Evolutionary conservation across 2,797 vertebrate species (phyloP), one percentile per base, ranked within the genome.

Genomic region (Holocentrus rufus): DNA sequence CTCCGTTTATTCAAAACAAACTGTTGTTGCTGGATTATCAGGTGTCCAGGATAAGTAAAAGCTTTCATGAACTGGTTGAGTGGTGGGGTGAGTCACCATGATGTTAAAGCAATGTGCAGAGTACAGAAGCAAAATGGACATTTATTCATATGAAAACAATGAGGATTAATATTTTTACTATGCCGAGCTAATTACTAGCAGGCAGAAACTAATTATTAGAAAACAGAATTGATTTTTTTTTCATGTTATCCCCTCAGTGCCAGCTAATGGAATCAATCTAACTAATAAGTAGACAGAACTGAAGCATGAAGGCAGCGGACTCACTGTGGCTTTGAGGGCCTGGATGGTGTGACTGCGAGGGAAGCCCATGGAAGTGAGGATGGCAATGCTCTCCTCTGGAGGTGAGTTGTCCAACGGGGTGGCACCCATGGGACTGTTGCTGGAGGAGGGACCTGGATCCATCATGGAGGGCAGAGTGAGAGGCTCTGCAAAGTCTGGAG

Each of bases 291-390:
- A 47, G 6, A 58, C 30, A 58, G 55, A 58, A 25, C 22, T 17
- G 17, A 54, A 69, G 31, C 20, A 49, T 30, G 46, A 60, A 52
- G 30, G 34, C 22, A 14, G 72, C 0, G n/a, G 46, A 92, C 97
- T 95, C 88, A 99, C 98, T 50, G 95, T 96, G 79, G 96, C 94
- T 88, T 94, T 95, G 20, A 99, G 93, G 0, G 98, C 96, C 50
- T 92, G 95, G 81, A 98, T 90, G 31, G 95, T 95, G 82, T 97
- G 92, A 83, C 88, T 89, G 78, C 98, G 94, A 57, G 97, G 96
- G 92, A 99, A 99, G 80, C 98, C 98, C 98, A 99, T 99, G 20
- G 97, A 98, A 11, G 95, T 94, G 47, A 99, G 95, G 78, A 99
- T 98, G 82, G 98, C 90, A 42, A 99, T 85, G 75, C 95, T 97